A percentile compares a stretch with the other conserved stretches of the same genome.
phyloP scores from a whole-genome alignment of 2,888 invertebrate species.

The Folsomia candida region DNA sequence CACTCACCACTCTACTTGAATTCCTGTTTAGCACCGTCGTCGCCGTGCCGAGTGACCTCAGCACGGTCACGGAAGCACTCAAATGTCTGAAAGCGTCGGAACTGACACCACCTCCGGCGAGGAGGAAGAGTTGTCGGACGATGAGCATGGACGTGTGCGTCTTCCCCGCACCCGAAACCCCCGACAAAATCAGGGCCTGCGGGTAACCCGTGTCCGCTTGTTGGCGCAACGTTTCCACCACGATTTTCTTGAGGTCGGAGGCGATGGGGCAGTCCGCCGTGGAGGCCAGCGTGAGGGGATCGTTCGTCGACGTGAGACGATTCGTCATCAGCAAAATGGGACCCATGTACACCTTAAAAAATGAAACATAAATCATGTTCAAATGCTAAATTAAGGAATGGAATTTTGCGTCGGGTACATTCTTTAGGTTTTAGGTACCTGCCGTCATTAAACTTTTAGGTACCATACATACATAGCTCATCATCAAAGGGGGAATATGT shows the following conservation, averaged over 20 bases:
- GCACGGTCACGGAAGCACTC: conserved; percentile 90
- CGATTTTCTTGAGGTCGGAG: conserved; percentile 81
- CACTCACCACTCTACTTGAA: conserved; percentile 83
- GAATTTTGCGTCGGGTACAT: too few species aligned
- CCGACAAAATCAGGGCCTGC: conserved; percentile 88
- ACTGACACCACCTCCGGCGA: conserved; percentile 90
- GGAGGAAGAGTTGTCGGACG: conserved; percentile 84
- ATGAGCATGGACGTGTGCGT: conserved; percentile 89
- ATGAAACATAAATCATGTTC: too few species aligned
- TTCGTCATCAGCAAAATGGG: conserved; percentile 87
- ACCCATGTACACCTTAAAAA: conserved; percentile 80
- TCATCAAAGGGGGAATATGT: too few species aligned
- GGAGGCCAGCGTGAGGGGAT: conserved; percentile 80
- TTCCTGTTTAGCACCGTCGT: conserved; percentile 86
- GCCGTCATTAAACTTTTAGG: too few species aligned
- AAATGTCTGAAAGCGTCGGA: conserved; percentile 95
- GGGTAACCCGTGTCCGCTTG: conserved; percentile 94
- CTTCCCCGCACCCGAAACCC: conserved; percentile 89
- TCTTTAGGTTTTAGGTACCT: too few species aligned
- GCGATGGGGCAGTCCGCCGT: conserved; percentile 71
- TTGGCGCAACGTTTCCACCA: conserved; percentile 87
- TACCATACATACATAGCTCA: too few species aligned
- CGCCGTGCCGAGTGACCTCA: conserved; percentile 85
- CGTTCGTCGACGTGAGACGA: conserved; percentile 81
- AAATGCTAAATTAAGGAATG: too few species aligned